Evolutionary conservation across 2,888 invertebrate species (phyloP), one percentile per base, ranked within the genome.

Genomic region (Pachycephus smyrnensis): DNA sequence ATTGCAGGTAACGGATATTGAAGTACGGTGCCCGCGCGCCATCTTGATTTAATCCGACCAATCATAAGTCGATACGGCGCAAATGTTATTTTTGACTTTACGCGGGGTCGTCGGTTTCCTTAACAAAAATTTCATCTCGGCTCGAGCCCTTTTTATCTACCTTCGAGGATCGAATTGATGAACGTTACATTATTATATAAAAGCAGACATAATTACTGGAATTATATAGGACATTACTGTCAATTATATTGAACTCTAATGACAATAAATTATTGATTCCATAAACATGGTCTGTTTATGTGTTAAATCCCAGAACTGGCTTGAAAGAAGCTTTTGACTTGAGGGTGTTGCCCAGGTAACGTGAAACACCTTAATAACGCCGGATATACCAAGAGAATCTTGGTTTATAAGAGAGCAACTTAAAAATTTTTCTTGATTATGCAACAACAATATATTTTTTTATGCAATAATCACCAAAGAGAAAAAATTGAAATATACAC

Each of bases 311-410:
- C 55, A 55, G 23, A 55, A 55, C 55, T 55, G 55, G 15, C 32
- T 31, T 81, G 76, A 80, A 80, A 82, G 81, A 82, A 74, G 78
- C 76, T 74, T 77, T 83, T 76, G 74, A 77, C 68, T 69, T n/a
- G 36, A 80, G 88, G 87, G 88, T 85, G 88, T 88, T 88, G 86
- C 87, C 86, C 80, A 77, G 88, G 86, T 82, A 85, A 88, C 85
- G 83, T 82, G 75, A 76, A 81, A 83, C 84, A 86, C 86, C 85
- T 86, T 84, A 81, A 76, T 77, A 80, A 76, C 71, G 75, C 55
- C 40, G 37, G 31, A 69, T 37, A 75, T 33, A 33, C 33, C 32
- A 71, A 33, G 31, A 9, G 32, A 33, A 71, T 71, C 71, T 71
- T 55, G 55, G 55, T 55, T 15, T 55, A 55, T 23, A 55, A 55